Base-by-base conservation (phyloP, 1,140 invertebrate species). In the Epicauta chinensis region DNA sequence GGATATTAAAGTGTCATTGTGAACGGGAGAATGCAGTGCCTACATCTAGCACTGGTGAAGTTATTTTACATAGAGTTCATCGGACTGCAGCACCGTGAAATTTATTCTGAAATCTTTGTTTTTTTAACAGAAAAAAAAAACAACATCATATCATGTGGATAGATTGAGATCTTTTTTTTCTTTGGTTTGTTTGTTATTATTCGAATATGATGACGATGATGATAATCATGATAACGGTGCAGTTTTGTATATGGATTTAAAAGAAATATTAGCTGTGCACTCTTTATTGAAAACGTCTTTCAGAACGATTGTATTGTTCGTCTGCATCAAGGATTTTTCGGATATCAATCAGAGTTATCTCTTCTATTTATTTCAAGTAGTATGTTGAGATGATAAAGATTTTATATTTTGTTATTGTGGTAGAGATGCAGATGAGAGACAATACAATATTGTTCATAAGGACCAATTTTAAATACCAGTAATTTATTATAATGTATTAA, bases 1-100 rank as follows among this genome's bases (percentile, higher is more conserved):
- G 67, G 67, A 61, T 69, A 14, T 50, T 69, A 36, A 69, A 68
- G 43, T 69, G 67, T 51, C 55, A 58, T 16, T 69, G 67, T 48
- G 47, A 56, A 3, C 16, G 42, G 13, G 46, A 55, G 16, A 32
- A 50, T 7, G 53, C 51, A 31, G 12, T 23, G 29, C 32, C 50
- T 2, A 59, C 55, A 0, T 58, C 59, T 2, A 51, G 47, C 30
- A 56, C 52, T 11, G 57, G 54, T 11, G 56, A 62, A 32, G 38
- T 58, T 14, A 53, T 69, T 17, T 51, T 69, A 36, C 67, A 69
- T 48, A 56, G 67, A 2, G 67, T 69, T 16, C 67, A 69, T 50
- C 37, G 67, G 59, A 68, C 65, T 56, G 65, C 63, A 2, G 53
- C 61, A 16, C 60, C 58, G 12, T 60, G 15, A 55, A 50, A 34